phyloP scores from a whole-genome alignment of 2,113 vertebrate genomes.

The Tachysurus fulvidraco region DNA sequence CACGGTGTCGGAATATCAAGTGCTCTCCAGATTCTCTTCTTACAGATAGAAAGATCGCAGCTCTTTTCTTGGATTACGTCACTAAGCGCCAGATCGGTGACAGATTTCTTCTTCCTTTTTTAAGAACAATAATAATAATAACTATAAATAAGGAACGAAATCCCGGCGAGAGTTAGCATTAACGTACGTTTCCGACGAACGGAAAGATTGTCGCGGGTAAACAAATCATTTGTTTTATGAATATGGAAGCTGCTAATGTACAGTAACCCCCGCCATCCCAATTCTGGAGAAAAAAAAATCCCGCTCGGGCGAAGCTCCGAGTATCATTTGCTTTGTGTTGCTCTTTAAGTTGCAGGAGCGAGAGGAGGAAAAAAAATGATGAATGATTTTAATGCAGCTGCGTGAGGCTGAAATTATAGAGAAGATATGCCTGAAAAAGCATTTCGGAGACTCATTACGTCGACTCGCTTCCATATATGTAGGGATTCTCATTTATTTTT shows the following conservation, averaged over 20 bases:
- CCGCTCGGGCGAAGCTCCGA: conserved; percentile 39
- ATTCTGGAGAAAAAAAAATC: conserved; percentile 25
- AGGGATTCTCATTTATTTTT: conserved; percentile 59
- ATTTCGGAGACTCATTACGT: conserved; percentile 56
- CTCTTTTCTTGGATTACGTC: background rate
- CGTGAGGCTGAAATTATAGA: conserved; percentile 55
- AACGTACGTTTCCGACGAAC: conserved; percentile 3
- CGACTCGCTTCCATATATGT: conserved; percentile 51
- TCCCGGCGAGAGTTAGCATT: background rate
- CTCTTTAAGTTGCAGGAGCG: conserved; percentile 48
- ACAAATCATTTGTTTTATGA: conserved; percentile 42
- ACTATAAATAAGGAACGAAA: background rate
- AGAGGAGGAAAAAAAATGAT: conserved; percentile 37
- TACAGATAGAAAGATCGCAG: conserved; percentile 2
- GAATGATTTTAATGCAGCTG: conserved; percentile 57
- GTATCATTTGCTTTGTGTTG: conserved; percentile 48
- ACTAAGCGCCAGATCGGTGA: background rate
- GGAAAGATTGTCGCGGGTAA: conserved; percentile 33
- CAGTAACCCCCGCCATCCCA: conserved; percentile 28
- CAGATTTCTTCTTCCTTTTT: background rate
- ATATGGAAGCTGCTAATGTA: conserved; percentile 44
- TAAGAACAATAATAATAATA: background rate
- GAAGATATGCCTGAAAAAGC: conserved; percentile 57
- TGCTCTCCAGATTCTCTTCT: conserved; percentile 1
- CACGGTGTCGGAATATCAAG: conserved; percentile 63